Evolutionary conservation across 1,140 invertebrate species (phyloP), one percentile per base, ranked within the genome.

Genomic region (Whitmania pigra): DNA sequence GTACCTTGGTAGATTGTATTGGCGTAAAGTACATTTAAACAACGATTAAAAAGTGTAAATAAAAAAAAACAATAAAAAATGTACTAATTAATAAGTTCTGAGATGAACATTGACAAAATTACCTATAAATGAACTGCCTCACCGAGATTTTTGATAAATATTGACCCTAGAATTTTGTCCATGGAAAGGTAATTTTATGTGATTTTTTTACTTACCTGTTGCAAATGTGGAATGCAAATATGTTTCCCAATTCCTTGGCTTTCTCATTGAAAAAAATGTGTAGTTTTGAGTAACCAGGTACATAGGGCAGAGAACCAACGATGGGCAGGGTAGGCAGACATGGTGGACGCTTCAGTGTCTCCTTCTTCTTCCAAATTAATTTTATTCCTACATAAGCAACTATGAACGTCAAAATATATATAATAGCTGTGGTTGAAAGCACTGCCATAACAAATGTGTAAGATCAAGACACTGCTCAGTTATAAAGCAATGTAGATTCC

Each of bases 281-380:
- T 11, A 68, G 25, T 6, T 31, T 31, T 11, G 67, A 6, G 0
- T 2, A 15, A 20, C 36, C 27, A 13, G 22, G 27, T 4, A 68
- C 36, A 36, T n/a, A 68, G 7, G 67, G 67, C 0, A 68, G 27
- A 31, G 67, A 68, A 15, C 67, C 67, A 40, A 68, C 36, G 20
- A 68, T 29, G 11, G 67, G 67, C 36, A 68, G 67, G 6, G 27
- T 31, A 25, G 67, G 25, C 67, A 68, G 25, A 68, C 67, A 68
- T 29, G 67, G 67, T n/a, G 67, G 67, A 29, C 22, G 67, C 29
- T 63, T 63, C 3, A 15, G 2, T 3, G 15, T 49, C 11, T 49
- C 43, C 43, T 11, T 49, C 43, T 49, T 49, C 11, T 49, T 11
- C 15, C 43, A 15, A 15, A 49, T 49, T 49, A 49, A 49, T 11